Conservation (phyloP, 1,140 invertebrate genomes). For the Drosophila erecta region DNA sequence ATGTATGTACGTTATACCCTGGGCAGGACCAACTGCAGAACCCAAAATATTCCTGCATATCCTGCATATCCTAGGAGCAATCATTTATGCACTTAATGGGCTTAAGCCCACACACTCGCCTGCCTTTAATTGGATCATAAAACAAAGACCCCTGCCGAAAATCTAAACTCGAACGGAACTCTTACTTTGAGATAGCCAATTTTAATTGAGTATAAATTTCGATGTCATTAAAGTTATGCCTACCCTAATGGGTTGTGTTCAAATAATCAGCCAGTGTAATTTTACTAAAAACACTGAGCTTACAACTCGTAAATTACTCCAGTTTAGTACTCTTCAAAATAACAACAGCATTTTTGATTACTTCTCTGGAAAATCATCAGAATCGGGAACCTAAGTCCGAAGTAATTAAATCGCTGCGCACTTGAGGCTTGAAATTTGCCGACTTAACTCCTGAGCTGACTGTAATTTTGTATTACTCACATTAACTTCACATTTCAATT, state of each 20-base stretch:
- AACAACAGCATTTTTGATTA: slow-evolving; percentile 5
- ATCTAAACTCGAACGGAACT: slow-evolving; percentile 11
- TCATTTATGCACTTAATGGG: slow-evolving; percentile 67
- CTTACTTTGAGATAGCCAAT: slow-evolving; percentile 9
- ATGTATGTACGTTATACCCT: not conserved
- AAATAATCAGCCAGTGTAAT: slow-evolving; percentile 18
- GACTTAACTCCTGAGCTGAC: slow-evolving; percentile 8
- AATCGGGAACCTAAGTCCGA: not conserved
- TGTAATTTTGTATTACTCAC: not conserved
- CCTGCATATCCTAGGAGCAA: slow-evolving; percentile 32
- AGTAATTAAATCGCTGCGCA: slow-evolving; percentile 8
- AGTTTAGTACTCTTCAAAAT: slow-evolving; percentile 1
- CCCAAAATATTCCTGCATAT: slow-evolving; percentile 30
- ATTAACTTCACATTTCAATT: not conserved
- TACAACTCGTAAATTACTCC: slow-evolving; percentile 7
- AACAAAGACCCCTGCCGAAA: slow-evolving; percentile 36
- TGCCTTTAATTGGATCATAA: slow-evolving; percentile 60
- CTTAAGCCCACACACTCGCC: slow-evolving; percentile 10
- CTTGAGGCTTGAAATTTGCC: slow-evolving; percentile 3
- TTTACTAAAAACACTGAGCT: slow-evolving; percentile 4
- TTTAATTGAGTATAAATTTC: slow-evolving; percentile 63
- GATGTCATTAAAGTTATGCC: slow-evolving; percentile 39
- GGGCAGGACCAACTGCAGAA: slow-evolving; percentile 10
- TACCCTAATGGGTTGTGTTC: slow-evolving; percentile 9
- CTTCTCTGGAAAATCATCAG: slow-evolving; percentile 3